Base-by-base conservation (phyloP, 2,797 vertebrate species). In the Pseudochirops corinnae region DNA sequence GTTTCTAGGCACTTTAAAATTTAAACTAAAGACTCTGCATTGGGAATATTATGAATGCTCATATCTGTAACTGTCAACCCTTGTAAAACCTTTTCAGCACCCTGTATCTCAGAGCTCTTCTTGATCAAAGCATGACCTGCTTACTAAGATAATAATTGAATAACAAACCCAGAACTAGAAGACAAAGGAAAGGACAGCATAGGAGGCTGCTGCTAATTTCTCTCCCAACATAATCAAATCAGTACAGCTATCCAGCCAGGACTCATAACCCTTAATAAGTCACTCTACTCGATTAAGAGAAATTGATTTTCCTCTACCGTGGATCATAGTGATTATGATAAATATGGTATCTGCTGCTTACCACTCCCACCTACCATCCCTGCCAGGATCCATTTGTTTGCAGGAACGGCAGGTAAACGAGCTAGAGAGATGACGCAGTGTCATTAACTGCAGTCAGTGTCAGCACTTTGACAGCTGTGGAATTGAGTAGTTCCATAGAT, bases 241-340 rank as follows among this genome's bases (percentile, higher is more conserved):
- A 98, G 98, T 96, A 95, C 94, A 97, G 98, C 98, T 98, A 97
- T 97, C 97, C 99, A 99, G 98, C 97, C 97, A 98, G 98, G 98
- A 98, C 98, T 99, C 99, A 99, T 99, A 99, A 99, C 98, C 99
- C 98, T 98, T 99, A 99, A 99, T 99, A 99, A 99, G 99, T 99
- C 99, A 99, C 98, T 99, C 98, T 98, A 99, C 99, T 99, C 96
- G 97, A 99, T 99, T 99, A 99, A 98, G 98, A 98, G 98, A 98
- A 99, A 98, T 99, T 99, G 99, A 99, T 99, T 99, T 99, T 98
- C 98, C 98, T 98, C 97, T 93, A 98, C 98, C 96, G 98, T 98
- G 98, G 97, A 98, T 98, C 98, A 98, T 98, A 98, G 99, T 99
- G 99, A 99, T 99, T 99, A 99, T 99, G 99, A 99, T 98, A 99